Percentiles rank a stretch among this genome's conserved stretches.
Conservation (phyloP, 2,797 vertebrate genomes). For the Aulostomus chinensis region DNA sequence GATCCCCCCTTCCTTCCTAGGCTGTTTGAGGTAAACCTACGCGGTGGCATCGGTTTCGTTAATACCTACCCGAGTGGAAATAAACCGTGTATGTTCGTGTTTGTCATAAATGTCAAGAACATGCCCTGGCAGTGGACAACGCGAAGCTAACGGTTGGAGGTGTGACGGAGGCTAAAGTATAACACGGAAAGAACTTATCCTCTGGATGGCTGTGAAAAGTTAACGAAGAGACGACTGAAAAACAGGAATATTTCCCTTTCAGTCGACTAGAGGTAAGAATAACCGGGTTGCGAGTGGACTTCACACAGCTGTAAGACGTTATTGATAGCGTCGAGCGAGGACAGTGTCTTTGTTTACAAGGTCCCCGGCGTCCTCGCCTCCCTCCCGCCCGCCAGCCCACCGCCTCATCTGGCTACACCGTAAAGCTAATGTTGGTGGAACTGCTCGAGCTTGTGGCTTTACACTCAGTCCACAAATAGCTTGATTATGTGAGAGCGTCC, state of each 20-base stretch:
- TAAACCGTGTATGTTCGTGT: constrained; percentile 20
- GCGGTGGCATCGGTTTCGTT: constrained; percentile 56
- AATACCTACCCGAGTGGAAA: constrained; percentile 50
- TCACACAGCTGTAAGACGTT: background rate
- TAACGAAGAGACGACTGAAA: constrained; percentile 61
- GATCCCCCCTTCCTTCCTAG: constrained; percentile 76
- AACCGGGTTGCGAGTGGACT: background rate
- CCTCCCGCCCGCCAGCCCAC: too few species aligned
- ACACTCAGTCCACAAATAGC: constrained; percentile 29
- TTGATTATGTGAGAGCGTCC: constrained; percentile 32
- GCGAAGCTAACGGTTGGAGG: constrained; percentile 33
- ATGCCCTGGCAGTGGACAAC: constrained; percentile 33
- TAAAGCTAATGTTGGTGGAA: constrained; percentile 32
- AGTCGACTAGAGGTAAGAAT: constrained; percentile 63
- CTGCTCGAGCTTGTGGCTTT: constrained; percentile 34
- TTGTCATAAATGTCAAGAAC: constrained; percentile 28
- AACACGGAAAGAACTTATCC: constrained; percentile 55
- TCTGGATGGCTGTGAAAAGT: constrained; percentile 77
- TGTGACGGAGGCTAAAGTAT: constrained; percentile 40
- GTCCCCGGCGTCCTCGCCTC: too few species aligned
- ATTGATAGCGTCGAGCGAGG: background rate
- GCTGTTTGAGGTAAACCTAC: constrained; percentile 73
- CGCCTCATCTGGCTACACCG: constrained; percentile 24
- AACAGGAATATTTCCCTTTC: constrained; percentile 44
- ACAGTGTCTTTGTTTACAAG: constrained; percentile 66